Evolutionary conservation across 1,140 invertebrate species (phyloP).

Genomic region (Zaprionus camerounensis): DNA sequence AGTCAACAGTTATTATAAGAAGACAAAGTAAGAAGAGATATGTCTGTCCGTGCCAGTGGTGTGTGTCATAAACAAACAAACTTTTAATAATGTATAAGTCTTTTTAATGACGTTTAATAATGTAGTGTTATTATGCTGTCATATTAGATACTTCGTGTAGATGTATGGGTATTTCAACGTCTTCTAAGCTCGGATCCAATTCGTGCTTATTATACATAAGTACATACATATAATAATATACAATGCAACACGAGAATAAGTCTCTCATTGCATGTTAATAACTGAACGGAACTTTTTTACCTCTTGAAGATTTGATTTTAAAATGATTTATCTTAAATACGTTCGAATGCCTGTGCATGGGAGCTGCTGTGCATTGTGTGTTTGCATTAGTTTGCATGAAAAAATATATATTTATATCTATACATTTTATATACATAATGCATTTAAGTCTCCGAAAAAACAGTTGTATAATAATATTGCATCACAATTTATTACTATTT

Average conservation of each 20-base stretch:
- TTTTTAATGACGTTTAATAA: too few relatives aligned
- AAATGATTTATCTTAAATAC: not conserved
- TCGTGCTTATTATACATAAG: not conserved
- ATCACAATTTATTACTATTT: not conserved
- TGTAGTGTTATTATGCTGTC: too few relatives aligned
- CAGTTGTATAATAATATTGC: conserved; percentile 3
- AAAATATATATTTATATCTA: not conserved
- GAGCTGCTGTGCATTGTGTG: not conserved
- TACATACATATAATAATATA: not conserved
- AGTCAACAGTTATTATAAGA: not conserved
- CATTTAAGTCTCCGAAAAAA: conserved; percentile 22
- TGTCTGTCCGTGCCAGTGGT: not conserved
- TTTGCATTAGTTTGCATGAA: not conserved
- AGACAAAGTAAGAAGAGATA: not conserved
- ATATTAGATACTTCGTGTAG: too few relatives aligned
- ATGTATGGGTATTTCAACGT: not conserved
- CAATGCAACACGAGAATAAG: not conserved
- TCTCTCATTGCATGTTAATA: not conserved
- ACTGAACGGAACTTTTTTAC: not conserved
- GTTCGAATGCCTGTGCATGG: not conserved
- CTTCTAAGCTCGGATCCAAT: not conserved
- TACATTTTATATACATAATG: conserved; percentile 1
- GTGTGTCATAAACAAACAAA: too few relatives aligned
- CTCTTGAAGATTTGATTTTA: not conserved
- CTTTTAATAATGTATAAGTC: too few relatives aligned